Evolutionary conservation across 1,140 invertebrate species (phyloP).

Genomic region (Lordiphosa stackelbergi): DNA sequence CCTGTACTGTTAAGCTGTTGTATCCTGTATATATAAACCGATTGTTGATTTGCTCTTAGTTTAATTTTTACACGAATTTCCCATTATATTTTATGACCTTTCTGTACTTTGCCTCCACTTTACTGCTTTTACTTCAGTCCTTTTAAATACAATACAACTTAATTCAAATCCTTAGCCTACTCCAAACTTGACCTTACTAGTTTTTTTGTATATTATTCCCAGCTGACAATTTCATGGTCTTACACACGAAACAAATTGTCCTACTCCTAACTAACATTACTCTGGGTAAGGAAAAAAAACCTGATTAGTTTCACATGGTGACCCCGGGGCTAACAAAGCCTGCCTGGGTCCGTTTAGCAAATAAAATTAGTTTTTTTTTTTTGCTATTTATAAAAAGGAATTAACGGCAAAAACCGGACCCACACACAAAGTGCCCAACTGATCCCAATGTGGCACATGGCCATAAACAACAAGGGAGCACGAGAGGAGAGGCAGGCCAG

Average conservation of each 20-base stretch:
- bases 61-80: too few species aligned
- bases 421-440: slow-evolving; percentile 50
- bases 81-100: too few species aligned
- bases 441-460: slow-evolving; percentile 65
- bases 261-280: slow-evolving; percentile 22
- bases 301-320: slow-evolving; percentile 53
- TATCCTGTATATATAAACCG: too few species aligned
- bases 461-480: slow-evolving; percentile 56
- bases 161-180: too few species aligned
- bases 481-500: slow-evolving; percentile 7
- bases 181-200: too few species aligned
- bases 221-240: background rate
- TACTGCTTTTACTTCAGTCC: background rate
- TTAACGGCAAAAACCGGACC: slow-evolving; percentile 73
- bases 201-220: too few species aligned
- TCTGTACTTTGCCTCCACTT: background rate
- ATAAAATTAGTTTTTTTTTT: slow-evolving; percentile 46
- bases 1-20: too few species aligned
- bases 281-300: slow-evolving; percentile 39
- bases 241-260: slow-evolving; percentile 6
- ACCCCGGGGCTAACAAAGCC: slow-evolving; percentile 28
- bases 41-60: too few species aligned
- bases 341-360: slow-evolving; percentile 26
- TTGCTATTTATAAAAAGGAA: slow-evolving; percentile 73
- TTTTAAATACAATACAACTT: too few species aligned